phyloP scores from a whole-genome alignment of 2,113 vertebrate genomes.

The Actenoides hombroni region DNA sequence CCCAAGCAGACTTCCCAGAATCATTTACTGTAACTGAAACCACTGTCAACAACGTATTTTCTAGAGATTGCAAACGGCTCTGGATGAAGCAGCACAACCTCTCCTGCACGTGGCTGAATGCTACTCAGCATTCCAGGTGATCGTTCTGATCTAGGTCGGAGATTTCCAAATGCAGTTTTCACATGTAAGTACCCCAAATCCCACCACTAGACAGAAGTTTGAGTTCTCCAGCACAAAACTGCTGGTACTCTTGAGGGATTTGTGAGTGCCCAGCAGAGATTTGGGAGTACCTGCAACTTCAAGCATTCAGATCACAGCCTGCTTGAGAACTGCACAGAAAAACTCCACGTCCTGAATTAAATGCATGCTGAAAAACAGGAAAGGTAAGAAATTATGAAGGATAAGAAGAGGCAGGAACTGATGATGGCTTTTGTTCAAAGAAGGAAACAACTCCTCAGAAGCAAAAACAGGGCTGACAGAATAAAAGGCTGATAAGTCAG shows the following conservation, averaged over 20 bases:
- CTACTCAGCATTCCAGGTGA: not conserved
- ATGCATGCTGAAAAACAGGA: constrained; percentile 52
- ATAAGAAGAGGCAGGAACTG: not conserved
- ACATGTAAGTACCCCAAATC: not conserved
- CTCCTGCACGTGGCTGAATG: not conserved
- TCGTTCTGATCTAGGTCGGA: not conserved
- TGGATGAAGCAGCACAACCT: not conserved
- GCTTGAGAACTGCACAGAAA: not conserved
- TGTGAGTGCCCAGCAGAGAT: not conserved
- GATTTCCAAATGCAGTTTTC: not conserved
- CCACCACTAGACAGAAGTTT: not conserved
- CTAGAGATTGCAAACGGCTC: not conserved
- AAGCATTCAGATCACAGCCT: not conserved
- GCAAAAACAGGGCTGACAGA: constrained; percentile 31
- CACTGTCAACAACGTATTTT: not conserved
- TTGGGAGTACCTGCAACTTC: not conserved
- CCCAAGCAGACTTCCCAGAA: not conserved
- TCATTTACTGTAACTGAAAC: not conserved
- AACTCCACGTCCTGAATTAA: constrained; percentile 22
- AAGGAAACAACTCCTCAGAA: constrained; percentile 53
- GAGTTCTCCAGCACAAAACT: not conserved
- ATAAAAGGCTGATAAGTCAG: constrained; percentile 57
- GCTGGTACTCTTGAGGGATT: not conserved
- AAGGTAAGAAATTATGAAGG: constrained; percentile 46
- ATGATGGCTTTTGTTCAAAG: constrained; percentile 60